Base-by-base conservation (phyloP, 2,797 vertebrate species). In the Enteromius paludinosus region DNA sequence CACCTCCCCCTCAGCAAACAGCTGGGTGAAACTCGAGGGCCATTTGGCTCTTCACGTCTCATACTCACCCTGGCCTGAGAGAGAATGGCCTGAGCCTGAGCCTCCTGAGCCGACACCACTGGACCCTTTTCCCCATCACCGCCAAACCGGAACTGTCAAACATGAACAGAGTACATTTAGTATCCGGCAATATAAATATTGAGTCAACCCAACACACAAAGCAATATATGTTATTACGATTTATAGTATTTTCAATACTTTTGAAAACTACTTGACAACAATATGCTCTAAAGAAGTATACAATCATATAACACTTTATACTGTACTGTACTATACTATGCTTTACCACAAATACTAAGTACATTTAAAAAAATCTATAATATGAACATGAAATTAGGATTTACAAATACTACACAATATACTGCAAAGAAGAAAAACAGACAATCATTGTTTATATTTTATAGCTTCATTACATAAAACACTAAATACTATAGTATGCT, bases 81-180 rank as follows among this genome's bases (percentile, higher is more conserved):
- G 62, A 99, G 97, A 88, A 99, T 99, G 6, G 98, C 98, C 91
- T 99, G 98, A n/a, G 97, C 98, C 89, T 99, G 98, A 59, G 97
- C 97, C 90, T 99, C 97, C 87, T 99, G 97, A 23, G 97, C 96
- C 0, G 97, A 98, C 70, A 99, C 90, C 45, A 95, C 93, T 6
- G 97, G 98, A 82, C 97, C 98, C 89, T 99, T 99, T 89, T 98
- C 96, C 65, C 96, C 94, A 11, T 98, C 97, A 0, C 97, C 96
- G 45, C 97, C 97, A 5, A 98, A 99, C 49, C 97, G 97, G 91
- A 99, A 99, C 98, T 99, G 89, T 86, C 88, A 65, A 61, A 87
- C 52, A 64, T 49, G 56, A 45, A 43, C 52, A 84, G 12, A 75
- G 45, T 80, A 23, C 1, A 33, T 66, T 23, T 10, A 61, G 23